A percentile compares a stretch with the other conserved stretches of the same genome.
Conservation (phyloP, 2,113 vertebrate genomes). For the Planiliza haematocheilus region DNA sequence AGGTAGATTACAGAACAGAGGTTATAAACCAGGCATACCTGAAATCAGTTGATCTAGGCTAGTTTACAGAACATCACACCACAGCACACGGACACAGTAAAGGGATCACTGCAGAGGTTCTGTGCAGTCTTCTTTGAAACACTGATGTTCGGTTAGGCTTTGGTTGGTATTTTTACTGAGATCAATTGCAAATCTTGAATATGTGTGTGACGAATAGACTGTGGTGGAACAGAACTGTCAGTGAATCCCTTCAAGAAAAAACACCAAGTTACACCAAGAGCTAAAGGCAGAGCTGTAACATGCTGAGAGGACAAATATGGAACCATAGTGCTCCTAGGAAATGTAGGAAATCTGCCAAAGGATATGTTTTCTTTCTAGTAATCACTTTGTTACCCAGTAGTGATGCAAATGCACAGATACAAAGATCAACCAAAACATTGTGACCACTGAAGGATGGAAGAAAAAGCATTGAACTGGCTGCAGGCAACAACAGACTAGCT, state of each 20-base stretch:
- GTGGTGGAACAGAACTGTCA: constrained; percentile 15
- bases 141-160: neutral
- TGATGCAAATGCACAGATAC: too few species aligned
- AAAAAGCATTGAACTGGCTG: too few species aligned
- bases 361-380: too few species aligned
- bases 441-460: too few species aligned
- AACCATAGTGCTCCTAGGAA: too few species aligned
- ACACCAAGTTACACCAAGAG: neutral
- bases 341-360: too few species aligned
- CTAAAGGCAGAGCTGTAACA: constrained; percentile 5
- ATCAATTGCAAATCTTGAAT: too few species aligned
- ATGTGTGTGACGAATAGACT: neutral
- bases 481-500: too few species aligned
- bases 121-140: constrained; percentile 16
- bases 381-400: too few species aligned
- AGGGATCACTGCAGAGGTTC: constrained; percentile 33
- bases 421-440: too few species aligned
- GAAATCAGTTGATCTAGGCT: constrained; percentile 7
- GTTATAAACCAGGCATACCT: constrained; percentile 45
- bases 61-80: constrained; percentile 31
- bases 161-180: neutral
- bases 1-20: constrained; percentile 69
- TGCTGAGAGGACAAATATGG: constrained; percentile 3
- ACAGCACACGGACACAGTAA: constrained; percentile 23
- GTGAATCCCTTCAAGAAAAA: constrained; percentile 23